Percentiles rank a stretch among this genome's conserved stretches.
phyloP scores from a whole-genome alignment of 1,140 invertebrate genomes.

The Araneus ventricosus region DNA sequence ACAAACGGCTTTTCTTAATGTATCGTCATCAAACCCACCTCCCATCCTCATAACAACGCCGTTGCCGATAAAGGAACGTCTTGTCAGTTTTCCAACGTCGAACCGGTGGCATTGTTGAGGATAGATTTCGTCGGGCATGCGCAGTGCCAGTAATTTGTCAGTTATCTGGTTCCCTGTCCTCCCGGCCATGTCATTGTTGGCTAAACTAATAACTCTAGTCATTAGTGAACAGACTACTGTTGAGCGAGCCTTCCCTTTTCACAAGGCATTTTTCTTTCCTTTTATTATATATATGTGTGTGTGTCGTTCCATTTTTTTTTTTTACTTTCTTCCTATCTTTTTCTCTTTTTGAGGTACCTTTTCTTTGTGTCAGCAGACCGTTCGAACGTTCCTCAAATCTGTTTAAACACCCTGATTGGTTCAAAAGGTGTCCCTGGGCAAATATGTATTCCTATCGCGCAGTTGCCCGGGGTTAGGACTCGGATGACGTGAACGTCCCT shows the following conservation, averaged over 20 bases:
- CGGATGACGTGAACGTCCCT: not conserved
- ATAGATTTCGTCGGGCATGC: constrained; percentile 68
- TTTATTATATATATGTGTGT: constrained; percentile 45
- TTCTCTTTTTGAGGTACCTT: constrained; percentile 22
- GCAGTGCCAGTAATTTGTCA: constrained; percentile 73
- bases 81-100: constrained; percentile 59
- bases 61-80: constrained; percentile 46
- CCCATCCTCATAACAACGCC: constrained; percentile 55
- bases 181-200: constrained; percentile 75
- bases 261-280: constrained; percentile 63
- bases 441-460: constrained; percentile 74
- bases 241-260: constrained; percentile 39
- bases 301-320: constrained; percentile 37
- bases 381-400: constrained; percentile 67
- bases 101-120: constrained; percentile 47
- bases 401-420: constrained; percentile 74
- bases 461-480: constrained; percentile 43
- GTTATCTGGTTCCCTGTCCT: constrained; percentile 72
- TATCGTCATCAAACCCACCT: constrained; percentile 68
- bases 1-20: constrained; percentile 71
- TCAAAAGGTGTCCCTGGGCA: constrained; percentile 73
- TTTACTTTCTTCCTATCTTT: not conserved
- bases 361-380: constrained; percentile 46
- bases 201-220: constrained; percentile 75
- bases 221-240: constrained; percentile 61